Conservation (phyloP, 64 coral and sea anemone genomes). For the Hydrozoanthus tunicans region DNA sequence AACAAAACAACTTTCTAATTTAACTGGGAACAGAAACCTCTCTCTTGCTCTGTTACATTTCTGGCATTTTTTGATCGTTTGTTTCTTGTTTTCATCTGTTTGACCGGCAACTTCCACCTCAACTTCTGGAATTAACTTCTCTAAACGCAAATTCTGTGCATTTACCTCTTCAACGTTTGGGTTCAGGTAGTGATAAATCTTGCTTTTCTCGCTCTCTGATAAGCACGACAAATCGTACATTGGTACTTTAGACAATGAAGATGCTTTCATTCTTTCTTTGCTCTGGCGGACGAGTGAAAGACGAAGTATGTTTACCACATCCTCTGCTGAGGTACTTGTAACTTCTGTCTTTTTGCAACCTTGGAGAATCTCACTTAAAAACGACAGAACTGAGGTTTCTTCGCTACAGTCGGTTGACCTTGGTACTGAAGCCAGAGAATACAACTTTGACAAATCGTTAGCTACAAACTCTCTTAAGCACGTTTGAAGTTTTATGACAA, state of each 20-base stretch:
- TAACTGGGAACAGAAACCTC: neutral
- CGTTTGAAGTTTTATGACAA: conserved; percentile 1
- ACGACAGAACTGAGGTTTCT: neutral
- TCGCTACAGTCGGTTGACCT: neutral
- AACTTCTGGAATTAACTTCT: neutral
- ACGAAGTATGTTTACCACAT: conserved; percentile 9
- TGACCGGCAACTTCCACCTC: neutral
- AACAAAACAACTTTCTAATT: conserved; percentile 12
- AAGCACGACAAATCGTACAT: conserved; percentile 55
- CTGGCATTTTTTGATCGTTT: conserved; percentile 1
- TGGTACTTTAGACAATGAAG: neutral
- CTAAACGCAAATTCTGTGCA: neutral
- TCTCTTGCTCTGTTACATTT: neutral
- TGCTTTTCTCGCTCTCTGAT: conserved; percentile 10
- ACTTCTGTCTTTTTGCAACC: neutral
- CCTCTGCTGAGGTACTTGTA: neutral
- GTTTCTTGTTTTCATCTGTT: neutral
- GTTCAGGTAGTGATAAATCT: conserved; percentile 13
- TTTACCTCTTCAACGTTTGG: neutral
- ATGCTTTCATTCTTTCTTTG: neutral
- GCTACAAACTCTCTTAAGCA: conserved; percentile 32
- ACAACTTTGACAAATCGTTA: conserved; percentile 27
- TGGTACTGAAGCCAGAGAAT: conserved; percentile 1
- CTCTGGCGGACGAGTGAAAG: conserved; percentile 4
- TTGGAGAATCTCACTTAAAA: neutral